Conservation (phyloP, 2,113 vertebrate species). For the Rhea americana region DNA sequence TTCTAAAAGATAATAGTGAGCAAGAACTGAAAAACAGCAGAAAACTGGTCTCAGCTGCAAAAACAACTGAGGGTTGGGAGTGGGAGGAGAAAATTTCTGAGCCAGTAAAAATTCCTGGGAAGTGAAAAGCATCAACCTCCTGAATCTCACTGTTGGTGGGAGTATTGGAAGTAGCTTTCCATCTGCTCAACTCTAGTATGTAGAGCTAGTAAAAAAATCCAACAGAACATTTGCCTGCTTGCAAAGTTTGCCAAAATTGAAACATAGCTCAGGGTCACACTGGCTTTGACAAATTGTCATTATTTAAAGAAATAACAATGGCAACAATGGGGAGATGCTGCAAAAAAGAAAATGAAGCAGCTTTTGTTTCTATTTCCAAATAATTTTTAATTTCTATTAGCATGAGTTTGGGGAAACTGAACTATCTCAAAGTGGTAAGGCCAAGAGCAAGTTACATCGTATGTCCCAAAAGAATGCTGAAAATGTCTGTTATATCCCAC, state of each 20-base stretch:
- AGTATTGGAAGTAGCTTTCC: constrained; percentile 27
- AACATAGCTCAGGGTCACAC: neutral
- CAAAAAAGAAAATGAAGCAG: neutral
- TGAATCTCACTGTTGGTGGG: constrained; percentile 21
- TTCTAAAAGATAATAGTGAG: neutral
- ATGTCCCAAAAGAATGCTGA: neutral
- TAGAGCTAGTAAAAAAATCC: neutral
- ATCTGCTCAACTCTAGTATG: constrained; percentile 24
- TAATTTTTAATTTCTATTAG: neutral
- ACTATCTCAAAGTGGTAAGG: neutral
- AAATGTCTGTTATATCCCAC: neutral
- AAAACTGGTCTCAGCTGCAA: neutral
- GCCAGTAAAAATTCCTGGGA: constrained; percentile 13
- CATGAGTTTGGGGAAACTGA: neutral
- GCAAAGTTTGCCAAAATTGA: constrained; percentile 5
- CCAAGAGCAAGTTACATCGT: neutral
- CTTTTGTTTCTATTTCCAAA: neutral
- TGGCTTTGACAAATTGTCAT: neutral
- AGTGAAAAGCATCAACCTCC: constrained; percentile 4
- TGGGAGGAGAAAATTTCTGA: constrained; percentile 18
- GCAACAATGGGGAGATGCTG: neutral
- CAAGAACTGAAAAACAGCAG: neutral
- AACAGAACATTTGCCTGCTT: neutral
- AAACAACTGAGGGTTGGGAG: neutral
- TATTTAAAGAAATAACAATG: neutral